phyloP scores from a whole-genome alignment of 2,113 vertebrate genomes.

The Lamprologus tigripictilis region DNA sequence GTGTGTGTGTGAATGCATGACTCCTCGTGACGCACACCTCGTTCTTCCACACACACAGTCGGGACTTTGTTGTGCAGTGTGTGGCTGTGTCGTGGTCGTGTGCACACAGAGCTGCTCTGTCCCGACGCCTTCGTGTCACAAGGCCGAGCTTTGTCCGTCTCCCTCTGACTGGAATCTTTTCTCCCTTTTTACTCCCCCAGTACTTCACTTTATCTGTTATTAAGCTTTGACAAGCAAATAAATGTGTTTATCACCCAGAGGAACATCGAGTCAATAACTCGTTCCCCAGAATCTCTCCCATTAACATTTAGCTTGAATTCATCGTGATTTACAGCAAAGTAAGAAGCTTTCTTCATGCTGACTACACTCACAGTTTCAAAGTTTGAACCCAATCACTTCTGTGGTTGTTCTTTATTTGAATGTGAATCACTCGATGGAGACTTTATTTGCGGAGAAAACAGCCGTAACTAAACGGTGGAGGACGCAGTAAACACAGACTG shows the following conservation, averaged over 20 bases:
- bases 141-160: slow-evolving; percentile 54
- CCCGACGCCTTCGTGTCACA: slow-evolving; percentile 34
- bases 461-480: not conserved
- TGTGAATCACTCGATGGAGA: not conserved
- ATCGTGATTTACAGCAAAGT: not conserved
- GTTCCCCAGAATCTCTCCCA: fast-evolving
- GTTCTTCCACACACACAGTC: not conserved
- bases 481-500: not conserved
- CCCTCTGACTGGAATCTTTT: not conserved
- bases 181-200: not conserved
- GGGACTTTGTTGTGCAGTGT: not conserved
- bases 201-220: not conserved
- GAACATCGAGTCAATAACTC: not conserved
- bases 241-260: not conserved
- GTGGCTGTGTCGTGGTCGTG: not conserved
- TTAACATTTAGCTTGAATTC: not conserved
- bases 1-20: not conserved
- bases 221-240: not conserved
- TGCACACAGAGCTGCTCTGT: slow-evolving; percentile 51
- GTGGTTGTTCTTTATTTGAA: not conserved
- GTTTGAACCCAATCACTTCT: not conserved
- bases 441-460: not conserved
- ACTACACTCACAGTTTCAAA: not conserved
- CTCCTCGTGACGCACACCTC: not conserved
- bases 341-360: not conserved